These are phyloP conservation scores for Drosophila littoralis DNA, from an alignment of 1,140 invertebrate genomes.

Conservation along the genomic window DNA sequence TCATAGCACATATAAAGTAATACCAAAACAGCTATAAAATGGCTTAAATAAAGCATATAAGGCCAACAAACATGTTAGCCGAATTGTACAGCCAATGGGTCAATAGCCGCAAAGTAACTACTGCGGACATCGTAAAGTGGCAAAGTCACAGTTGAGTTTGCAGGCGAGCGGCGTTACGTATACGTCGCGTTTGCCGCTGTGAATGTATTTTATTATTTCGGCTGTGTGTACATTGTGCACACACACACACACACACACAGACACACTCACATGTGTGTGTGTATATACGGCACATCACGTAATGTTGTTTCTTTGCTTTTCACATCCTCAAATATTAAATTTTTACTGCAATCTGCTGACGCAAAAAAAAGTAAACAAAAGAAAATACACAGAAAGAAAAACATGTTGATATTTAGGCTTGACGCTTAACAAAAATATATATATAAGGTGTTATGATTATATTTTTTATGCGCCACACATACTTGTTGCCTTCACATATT, in stretches of 20 bases:
- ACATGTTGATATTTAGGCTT: slow-evolving; percentile 40
- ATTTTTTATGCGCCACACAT: slow-evolving; percentile 70
- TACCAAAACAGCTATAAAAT: slow-evolving; percentile 5
- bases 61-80: slow-evolving; percentile 1
- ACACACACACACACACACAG: slow-evolving; percentile 27
- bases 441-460: slow-evolving; percentile 72
- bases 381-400: slow-evolving; percentile 17
- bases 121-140: slow-evolving; percentile 78
- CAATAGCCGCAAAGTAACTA: slow-evolving; percentile 46
- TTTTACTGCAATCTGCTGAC: slow-evolving; percentile 58
- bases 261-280: slow-evolving; percentile 13
- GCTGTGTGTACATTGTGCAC: slow-evolving; percentile 27
- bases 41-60: slow-evolving; percentile 32
- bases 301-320: slow-evolving; percentile 72
- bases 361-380: slow-evolving; percentile 11
- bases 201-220: slow-evolving; percentile 60
- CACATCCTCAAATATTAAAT: slow-evolving; percentile 75
- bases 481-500: slow-evolving; percentile 57
- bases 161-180: slow-evolving; percentile 52
- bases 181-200: slow-evolving; percentile 47
- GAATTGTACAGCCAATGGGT: slow-evolving; percentile 32
- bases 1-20: not conserved
- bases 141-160: slow-evolving; percentile 41
- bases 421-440: slow-evolving; percentile 14
- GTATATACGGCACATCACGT: slow-evolving; percentile 60